These are phyloP conservation scores for Helicolenus hilgendorfi DNA, from an alignment of 2,797 vertebrate species.

Conservation along the genomic window DNA sequence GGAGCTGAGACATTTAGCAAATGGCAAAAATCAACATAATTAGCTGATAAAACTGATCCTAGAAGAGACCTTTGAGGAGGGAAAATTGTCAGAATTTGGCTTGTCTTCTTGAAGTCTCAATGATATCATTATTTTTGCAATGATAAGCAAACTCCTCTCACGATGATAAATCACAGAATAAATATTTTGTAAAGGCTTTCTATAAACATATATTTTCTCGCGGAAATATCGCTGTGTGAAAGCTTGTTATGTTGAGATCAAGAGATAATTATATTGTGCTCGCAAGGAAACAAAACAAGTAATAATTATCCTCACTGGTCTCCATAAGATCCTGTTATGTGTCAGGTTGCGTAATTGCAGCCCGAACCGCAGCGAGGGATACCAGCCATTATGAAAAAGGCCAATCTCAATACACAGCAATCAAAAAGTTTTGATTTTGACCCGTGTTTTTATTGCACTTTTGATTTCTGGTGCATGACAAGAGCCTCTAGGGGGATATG, in stretches of 20 bases:
- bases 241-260: conserved; percentile 7
- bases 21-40: background rate
- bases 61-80: background rate
- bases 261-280: conserved; percentile 35
- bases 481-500: background rate
- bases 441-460: background rate
- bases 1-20: background rate
- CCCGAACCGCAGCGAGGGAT: background rate
- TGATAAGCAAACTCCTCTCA: background rate
- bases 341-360: conserved; percentile 25
- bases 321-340: conserved; percentile 20
- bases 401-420: background rate
- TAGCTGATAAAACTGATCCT: background rate
- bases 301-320: conserved; percentile 28
- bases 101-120: background rate
- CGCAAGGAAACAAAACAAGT: conserved; percentile 15
- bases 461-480: background rate
- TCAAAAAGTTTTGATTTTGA: background rate
- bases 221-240: background rate
- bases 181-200: background rate
- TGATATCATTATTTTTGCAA: background rate
- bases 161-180: background rate
- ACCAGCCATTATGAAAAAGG: background rate
- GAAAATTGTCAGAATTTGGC: background rate
- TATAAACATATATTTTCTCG: background rate